These are phyloP conservation scores for Drosophila kanekoi DNA, from an alignment of 2,888 invertebrate species.

Conservation along the genomic window DNA sequence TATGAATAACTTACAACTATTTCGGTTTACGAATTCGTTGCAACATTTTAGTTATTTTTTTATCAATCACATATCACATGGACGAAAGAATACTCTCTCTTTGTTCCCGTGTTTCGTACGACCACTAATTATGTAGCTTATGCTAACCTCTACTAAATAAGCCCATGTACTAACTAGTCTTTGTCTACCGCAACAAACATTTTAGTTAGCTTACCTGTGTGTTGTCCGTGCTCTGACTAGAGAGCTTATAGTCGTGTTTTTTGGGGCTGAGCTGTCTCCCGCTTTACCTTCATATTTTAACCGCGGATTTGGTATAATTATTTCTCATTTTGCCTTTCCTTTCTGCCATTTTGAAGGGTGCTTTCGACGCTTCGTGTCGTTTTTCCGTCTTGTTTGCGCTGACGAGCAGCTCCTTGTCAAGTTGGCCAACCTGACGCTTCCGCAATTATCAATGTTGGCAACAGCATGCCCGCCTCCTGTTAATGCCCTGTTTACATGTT, in stretches of 20 bases:
- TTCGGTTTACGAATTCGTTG: slow-evolving; percentile 32
- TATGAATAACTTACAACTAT: slow-evolving; percentile 44
- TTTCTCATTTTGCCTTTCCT: slow-evolving; percentile 73
- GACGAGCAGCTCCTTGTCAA: slow-evolving; percentile 68
- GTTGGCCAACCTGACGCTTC: slow-evolving; percentile 73
- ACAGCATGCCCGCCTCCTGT: slow-evolving; percentile 31
- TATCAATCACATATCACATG: slow-evolving; percentile 5
- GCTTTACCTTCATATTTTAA: slow-evolving; percentile 68
- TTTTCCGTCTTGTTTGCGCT: slow-evolving; percentile 44
- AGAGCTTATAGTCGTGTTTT: slow-evolving; percentile 27
- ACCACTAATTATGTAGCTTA: slow-evolving; percentile 45
- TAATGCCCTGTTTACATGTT: slow-evolving; percentile 9
- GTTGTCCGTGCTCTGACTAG: slow-evolving; percentile 19
- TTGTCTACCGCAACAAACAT: slow-evolving; percentile 42
- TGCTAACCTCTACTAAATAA: slow-evolving; percentile 56
- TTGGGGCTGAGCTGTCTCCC: slow-evolving; percentile 16
- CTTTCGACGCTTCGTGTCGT: slow-evolving; percentile 51
- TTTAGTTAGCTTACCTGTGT: slow-evolving; percentile 45
- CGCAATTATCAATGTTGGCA: slow-evolving; percentile 71
- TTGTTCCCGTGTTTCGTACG: background rate
- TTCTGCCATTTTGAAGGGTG: slow-evolving; percentile 61
- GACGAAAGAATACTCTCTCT: background rate
- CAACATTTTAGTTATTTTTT: background rate
- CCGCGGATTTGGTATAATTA: slow-evolving; percentile 79
- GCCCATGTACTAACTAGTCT: slow-evolving; percentile 28